Conservation (phyloP, 2,888 invertebrate genomes). For the Hypomecis atomaria region DNA sequence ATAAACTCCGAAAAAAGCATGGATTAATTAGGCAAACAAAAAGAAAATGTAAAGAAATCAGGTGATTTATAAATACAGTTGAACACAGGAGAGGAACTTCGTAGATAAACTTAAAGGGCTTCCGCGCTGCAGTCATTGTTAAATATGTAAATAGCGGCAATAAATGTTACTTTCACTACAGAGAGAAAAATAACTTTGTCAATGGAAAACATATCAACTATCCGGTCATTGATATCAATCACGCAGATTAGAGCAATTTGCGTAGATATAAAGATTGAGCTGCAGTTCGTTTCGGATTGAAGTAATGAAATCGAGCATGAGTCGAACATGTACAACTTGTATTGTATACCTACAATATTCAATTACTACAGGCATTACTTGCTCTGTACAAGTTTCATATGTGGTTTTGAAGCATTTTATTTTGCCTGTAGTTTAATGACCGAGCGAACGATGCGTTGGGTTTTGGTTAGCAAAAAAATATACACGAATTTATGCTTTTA, state of each 20-base stretch:
- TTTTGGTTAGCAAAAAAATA: no score
- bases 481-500: no score
- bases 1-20: no score
- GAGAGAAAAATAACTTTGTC: conserved; percentile 34
- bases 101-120: conserved; percentile 41
- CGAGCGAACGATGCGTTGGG: no score
- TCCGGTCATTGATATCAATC: conserved; percentile 14
- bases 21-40: no score
- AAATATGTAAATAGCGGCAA: conserved; percentile 35
- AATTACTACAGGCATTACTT: no score
- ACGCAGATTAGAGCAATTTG: conserved; percentile 18
- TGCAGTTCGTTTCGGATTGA: conserved; percentile 9
- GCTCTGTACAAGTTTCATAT: no score
- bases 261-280: conserved; percentile 11
- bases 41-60: not conserved
- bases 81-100: conserved; percentile 11
- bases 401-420: no score
- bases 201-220: conserved; percentile 17
- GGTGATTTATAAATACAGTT: not conserved
- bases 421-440: no score
- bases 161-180: conserved; percentile 41
- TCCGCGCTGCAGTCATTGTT: conserved; percentile 21
- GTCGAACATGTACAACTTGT: not conserved
- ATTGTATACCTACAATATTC: no score
- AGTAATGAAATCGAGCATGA: conserved; percentile 14